phyloP scores from a whole-genome alignment of 1,140 invertebrate species.

The Apolygus lucorum region DNA sequence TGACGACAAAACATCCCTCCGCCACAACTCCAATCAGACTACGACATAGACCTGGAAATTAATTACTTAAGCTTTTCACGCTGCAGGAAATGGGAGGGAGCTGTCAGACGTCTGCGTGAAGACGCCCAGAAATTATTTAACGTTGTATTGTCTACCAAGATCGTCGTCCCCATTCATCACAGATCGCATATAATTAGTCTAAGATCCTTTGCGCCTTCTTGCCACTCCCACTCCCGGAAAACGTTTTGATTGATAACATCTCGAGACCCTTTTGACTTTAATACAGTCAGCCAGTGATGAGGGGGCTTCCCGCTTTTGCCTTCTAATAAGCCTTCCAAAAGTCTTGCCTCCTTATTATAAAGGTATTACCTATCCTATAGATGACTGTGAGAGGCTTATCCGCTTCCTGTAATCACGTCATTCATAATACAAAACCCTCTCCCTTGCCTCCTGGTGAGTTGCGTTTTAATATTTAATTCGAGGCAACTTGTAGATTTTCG shows the following conservation, averaged over 20 bases:
- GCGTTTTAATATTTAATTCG: too few species aligned
- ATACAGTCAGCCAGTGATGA: not conserved
- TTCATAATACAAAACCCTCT: not conserved
- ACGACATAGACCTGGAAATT: not conserved
- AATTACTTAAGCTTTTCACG: not conserved
- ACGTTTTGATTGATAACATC: slow-evolving; percentile 1
- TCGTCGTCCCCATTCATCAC: not conserved
- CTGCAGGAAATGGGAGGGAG: not conserved
- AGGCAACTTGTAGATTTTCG: too few species aligned
- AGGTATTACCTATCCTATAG: not conserved
- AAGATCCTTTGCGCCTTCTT: not conserved
- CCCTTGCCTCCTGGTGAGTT: too few species aligned
- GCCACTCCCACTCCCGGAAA: not conserved
- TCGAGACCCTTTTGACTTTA: not conserved
- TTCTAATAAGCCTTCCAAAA: not conserved
- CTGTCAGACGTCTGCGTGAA: not conserved
- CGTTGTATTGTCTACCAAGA: not conserved
- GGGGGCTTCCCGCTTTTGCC: not conserved
- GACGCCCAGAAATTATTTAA: slow-evolving; percentile 1
- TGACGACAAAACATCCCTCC: too few species aligned
- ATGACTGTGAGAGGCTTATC: not conserved
- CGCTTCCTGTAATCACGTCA: not conserved
- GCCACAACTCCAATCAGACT: too few species aligned
- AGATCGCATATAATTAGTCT: slow-evolving; percentile 10
- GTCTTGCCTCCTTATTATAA: not conserved